These are phyloP conservation scores for Acanthochromis polyacanthus DNA, from an alignment of 2,113 vertebrate genomes.

Conservation along the genomic window DNA sequence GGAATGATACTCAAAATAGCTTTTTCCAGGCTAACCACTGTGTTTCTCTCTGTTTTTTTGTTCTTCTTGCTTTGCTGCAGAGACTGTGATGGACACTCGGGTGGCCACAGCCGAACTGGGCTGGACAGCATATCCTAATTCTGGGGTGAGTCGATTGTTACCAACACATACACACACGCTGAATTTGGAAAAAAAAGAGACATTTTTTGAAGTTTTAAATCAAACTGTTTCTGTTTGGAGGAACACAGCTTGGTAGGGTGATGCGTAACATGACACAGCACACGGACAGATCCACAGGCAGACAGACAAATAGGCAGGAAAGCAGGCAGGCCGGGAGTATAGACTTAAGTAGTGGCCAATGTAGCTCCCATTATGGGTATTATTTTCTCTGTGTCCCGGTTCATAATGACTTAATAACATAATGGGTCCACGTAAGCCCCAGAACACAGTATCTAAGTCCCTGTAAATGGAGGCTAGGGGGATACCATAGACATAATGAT, in stretches of 20 bases:
- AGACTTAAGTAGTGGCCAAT: conserved; percentile 67
- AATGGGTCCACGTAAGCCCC: conserved; percentile 80
- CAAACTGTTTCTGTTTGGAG: not conserved
- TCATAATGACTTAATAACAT: conserved; percentile 85
- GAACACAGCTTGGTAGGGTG: not conserved
- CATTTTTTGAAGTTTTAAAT: not conserved
- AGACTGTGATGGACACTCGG: conserved; percentile 98
- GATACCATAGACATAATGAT: conserved; percentile 74
- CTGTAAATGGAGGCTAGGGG: conserved; percentile 71
- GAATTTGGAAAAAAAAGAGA: not conserved
- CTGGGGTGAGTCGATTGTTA: conserved; percentile 90
- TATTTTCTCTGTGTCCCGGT: conserved; percentile 78
- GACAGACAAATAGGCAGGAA: conserved; percentile 63
- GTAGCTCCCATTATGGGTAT: conserved; percentile 75
- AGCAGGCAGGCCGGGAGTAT: conserved; percentile 51
- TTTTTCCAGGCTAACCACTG: conserved; percentile 59
- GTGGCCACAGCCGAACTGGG: conserved; percentile 98
- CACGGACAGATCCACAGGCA: conserved; percentile 15
- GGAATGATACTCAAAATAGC: conserved; percentile 59
- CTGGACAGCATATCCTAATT: conserved; percentile 97
- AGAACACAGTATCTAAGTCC: conserved; percentile 77
- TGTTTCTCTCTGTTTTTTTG: conserved; percentile 38
- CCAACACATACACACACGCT: not conserved
- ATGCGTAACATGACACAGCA: conserved; percentile 27
- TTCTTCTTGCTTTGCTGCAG: conserved; percentile 83